These are phyloP conservation scores for Vimba vimba DNA, from an alignment of 2,113 vertebrate genomes.

Conservation along the genomic window DNA sequence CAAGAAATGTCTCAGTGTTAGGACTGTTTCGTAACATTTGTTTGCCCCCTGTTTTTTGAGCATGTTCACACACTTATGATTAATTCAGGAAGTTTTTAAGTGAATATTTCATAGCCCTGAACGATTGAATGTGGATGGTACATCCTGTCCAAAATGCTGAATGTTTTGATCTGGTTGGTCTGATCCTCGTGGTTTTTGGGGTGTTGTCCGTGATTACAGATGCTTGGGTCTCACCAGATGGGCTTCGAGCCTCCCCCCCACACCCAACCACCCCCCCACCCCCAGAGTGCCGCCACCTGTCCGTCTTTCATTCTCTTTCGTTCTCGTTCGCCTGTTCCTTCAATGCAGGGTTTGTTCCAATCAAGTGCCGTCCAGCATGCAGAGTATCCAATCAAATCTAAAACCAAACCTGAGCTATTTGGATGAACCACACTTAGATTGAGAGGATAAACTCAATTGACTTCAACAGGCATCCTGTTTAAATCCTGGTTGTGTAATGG, in stretches of 20 bases:
- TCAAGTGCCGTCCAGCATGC: constrained; percentile 44
- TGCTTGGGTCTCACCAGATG: constrained; percentile 44
- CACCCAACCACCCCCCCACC: constrained; percentile 34
- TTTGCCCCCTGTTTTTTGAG: neutral
- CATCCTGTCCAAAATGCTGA: constrained; percentile 22
- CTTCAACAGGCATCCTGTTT: constrained; percentile 39
- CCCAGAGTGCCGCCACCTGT: constrained; percentile 49
- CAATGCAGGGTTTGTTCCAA: constrained; percentile 43
- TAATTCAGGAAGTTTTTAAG: constrained; percentile 8
- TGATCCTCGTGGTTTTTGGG: neutral
- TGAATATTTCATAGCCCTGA: constrained; percentile 4
- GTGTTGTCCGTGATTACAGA: constrained; percentile 37
- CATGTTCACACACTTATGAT: constrained; percentile 28
- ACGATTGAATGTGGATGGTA: neutral
- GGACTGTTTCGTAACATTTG: neutral
- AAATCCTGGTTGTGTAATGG: constrained; percentile 1
- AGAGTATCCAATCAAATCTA: constrained; percentile 59
- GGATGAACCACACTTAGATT: constrained; percentile 61
- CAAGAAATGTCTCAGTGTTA: neutral
- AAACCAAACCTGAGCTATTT: constrained; percentile 49
- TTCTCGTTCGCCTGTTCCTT: neutral
- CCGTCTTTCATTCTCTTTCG: neutral
- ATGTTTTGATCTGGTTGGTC: constrained; percentile 15
- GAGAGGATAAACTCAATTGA: constrained; percentile 41
- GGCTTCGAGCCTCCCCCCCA: constrained; percentile 9